Evolutionary conservation across 2,888 invertebrate genomes (phyloP), one percentile per base, ranked within the genome.

Genomic region (Congeria kusceri): DNA sequence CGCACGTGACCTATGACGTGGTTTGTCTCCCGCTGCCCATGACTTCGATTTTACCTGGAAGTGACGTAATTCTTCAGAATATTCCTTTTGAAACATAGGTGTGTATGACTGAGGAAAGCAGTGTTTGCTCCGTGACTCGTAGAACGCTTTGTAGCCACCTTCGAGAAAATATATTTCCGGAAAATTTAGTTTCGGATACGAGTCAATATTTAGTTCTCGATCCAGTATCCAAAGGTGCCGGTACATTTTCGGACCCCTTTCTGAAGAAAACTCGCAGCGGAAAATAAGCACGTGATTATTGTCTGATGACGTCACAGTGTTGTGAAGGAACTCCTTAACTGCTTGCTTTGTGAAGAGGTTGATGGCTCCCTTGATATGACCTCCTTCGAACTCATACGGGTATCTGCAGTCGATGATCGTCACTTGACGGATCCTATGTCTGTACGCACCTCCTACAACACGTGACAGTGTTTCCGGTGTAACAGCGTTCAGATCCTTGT

Each of bases 241-340:
- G 46, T 44, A 53, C 53, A 53, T 53, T 3, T 53, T 53, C 11
- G 53, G 53, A 11, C 53, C 53, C 25, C 53, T 3, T 53, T 53
- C 20, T 5, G 20, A 53, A n/a, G 53, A 53, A 53, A 53, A 53
- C 7, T 53, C 53, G 53, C 53, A 13, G 53, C n/a, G 20, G 53
- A 53, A 53, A 53, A 53, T 53, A 25, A 53, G 3, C 53, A 53
- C 53, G 53, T 53, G 53, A 20, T 53, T 53, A 15, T 53, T 53
- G 9, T 20, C 53, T 9, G 53, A 53, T 1, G 53, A 53, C 20
- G 5, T 53, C 20, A 18, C 53, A 4, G 53, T 15, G 23, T 53
- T 25, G 53, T 53, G 20, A 9, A 53, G 9, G 53, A 53, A 5
- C n/a, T 53, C 25, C 7, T 53, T 20, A 25, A 53, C n/a, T 9